A percentile compares a stretch with the other conserved stretches of the same genome.
Conservation (phyloP, 2,888 invertebrate genomes). For the Chydorus sphaericus region DNA sequence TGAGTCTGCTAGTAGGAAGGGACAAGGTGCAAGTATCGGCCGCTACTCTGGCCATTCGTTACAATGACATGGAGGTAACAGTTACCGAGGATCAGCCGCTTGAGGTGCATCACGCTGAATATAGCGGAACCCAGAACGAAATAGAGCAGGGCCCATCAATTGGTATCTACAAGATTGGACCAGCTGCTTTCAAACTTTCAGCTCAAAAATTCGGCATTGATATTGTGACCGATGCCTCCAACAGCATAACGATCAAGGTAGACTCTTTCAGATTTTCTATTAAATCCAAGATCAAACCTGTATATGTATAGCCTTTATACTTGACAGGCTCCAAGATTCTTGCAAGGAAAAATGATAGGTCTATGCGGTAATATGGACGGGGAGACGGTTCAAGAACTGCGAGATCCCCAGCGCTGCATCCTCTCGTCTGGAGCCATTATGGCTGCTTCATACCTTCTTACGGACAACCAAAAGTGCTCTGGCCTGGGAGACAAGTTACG, state of each 20-base stretch:
- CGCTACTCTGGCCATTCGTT: not conserved
- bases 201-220: not conserved
- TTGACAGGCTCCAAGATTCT: not conserved
- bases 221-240: not conserved
- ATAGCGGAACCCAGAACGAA: no score
- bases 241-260: not conserved
- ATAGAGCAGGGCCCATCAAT: no score
- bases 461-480: not conserved
- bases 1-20: not conserved
- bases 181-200: not conserved
- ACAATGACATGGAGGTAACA: not conserved
- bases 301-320: not conserved
- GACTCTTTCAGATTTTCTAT: not conserved
- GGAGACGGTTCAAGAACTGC: conserved; percentile 4
- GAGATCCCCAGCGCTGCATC: conserved; percentile 8
- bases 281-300: not conserved
- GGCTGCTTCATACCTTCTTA: conserved; percentile 6
- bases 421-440: conserved; percentile 10
- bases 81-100: conserved; percentile 3
- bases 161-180: not conserved
- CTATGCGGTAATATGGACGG: conserved; percentile 13
- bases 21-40: not conserved
- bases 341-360: conserved; percentile 11
- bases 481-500: conserved; percentile 9
- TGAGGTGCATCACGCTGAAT: not conserved